A percentile compares a stretch with the other conserved stretches of the same genome.
phyloP scores from a whole-genome alignment of 2,888 invertebrate genomes.

The Portevinia maculata region DNA sequence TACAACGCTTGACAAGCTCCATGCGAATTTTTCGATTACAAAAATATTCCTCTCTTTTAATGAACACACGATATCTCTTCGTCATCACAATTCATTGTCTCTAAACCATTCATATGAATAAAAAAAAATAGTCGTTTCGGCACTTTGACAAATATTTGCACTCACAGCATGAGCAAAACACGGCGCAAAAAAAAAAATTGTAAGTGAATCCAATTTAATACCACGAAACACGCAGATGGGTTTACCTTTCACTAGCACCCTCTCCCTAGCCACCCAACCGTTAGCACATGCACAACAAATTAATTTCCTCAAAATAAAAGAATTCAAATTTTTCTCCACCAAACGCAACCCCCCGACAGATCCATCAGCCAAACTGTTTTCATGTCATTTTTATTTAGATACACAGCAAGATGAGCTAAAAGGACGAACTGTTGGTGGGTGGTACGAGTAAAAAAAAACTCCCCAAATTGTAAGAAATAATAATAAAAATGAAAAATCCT shows the following conservation, averaged over 20 bases:
- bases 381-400: constrained; percentile 74
- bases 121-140: constrained; percentile 73
- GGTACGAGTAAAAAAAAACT: constrained; percentile 11
- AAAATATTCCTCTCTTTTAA: constrained; percentile 45
- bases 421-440: constrained; percentile 8
- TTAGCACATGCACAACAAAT: constrained; percentile 12
- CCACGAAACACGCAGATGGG: constrained; percentile 74
- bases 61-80: constrained; percentile 64
- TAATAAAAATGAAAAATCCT: constrained; percentile 72
- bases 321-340: no score
- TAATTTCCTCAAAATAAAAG: constrained; percentile 13
- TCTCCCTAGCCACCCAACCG: neutral
- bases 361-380: constrained; percentile 68
- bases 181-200: constrained; percentile 24
- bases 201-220: constrained; percentile 72
- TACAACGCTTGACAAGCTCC: constrained; percentile 10
- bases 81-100: constrained; percentile 73
- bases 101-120: constrained; percentile 70
- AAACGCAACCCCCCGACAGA: constrained; percentile 28
- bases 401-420: constrained; percentile 64
- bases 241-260: constrained; percentile 9
- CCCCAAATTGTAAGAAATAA: constrained; percentile 62
- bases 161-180: constrained; percentile 11
- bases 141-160: constrained; percentile 55
- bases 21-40: constrained; percentile 42